Base-by-base conservation (phyloP, 2,888 invertebrate genomes). In the Idaea aversata region DNA sequence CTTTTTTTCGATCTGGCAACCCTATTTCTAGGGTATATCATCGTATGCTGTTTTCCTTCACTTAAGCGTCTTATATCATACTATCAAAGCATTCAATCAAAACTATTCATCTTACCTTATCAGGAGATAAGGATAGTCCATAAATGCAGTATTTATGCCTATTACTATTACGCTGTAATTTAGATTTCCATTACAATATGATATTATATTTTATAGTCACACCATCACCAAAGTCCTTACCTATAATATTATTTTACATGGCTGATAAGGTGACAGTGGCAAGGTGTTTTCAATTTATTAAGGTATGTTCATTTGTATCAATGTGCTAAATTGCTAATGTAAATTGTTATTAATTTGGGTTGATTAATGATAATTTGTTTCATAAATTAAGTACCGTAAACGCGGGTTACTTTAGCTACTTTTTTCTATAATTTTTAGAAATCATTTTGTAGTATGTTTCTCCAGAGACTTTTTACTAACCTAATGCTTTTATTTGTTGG, bases 41-140 rank as follows among this genome's bases (percentile, higher is more conserved):
- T 47, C 10, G 47, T 13, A 7, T 13, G 47, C 7, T 47, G 47
- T 47, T 47, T 7, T 47, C 47, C 47, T 47, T 47, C 47, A 47
- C 10, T 47, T 7, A 36, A 47, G 47, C 7, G 13, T 36, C 47
- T 0, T 47, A 47, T 13, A 4, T 47, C 2, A 4, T 47, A 13
- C 13, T 47, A 66, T 61, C 58, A 36, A 57, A 59, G n/a, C 59
- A 35, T 35, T 58, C 57, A 58, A 62, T 58, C 68, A 67, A 63
- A 57, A 64, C 34, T 59, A 7, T 16, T 59, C 58, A 34, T 16
- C 25, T n/a, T 58, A 58, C 59, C 59, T 59, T 59, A 25, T 59
- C 16, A 7, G 59, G 15, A 25, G 59, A 59, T 34, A 59, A 34
- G 59, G 59, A 59, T 4, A 58, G 5, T 15, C 59, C 59, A 59